These are phyloP conservation scores for Megathymus violae DNA, from an alignment of 1,140 invertebrate genomes.

Conservation along the genomic window DNA sequence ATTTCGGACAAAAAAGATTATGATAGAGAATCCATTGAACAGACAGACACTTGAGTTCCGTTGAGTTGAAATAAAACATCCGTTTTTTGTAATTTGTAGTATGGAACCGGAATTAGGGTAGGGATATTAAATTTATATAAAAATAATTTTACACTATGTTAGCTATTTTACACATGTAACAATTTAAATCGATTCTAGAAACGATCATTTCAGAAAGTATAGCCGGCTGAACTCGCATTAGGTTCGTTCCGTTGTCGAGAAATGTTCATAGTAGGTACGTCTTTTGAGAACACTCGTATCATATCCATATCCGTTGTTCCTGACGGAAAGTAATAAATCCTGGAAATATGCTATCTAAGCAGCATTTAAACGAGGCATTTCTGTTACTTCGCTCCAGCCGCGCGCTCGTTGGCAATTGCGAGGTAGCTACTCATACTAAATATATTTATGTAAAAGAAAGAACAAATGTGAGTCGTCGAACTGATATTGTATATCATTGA, in stretches of 20 bases:
- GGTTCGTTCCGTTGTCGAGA: background rate
- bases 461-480: background rate
- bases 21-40: no score
- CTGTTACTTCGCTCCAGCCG: background rate
- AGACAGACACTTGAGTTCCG: no score
- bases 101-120: no score
- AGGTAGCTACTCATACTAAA: background rate
- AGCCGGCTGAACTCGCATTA: slow-evolving; percentile 9
- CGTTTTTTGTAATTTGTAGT: no score
- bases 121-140: no score
- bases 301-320: slow-evolving; percentile 5
- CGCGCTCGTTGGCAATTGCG: background rate
- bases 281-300: slow-evolving; percentile 3
- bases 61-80: no score
- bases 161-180: no score
- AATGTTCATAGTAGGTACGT: slow-evolving; percentile 6
- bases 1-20: no score
- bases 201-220: no score
- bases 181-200: no score
- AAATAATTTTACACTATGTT: no score
- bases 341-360: slow-evolving; percentile 3
- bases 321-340: slow-evolving; percentile 13
- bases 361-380: background rate
- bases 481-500: background rate
- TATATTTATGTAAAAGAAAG: slow-evolving; percentile 8